Conservation (phyloP, 2,888 invertebrate genomes). For the Acleris sparsana region DNA sequence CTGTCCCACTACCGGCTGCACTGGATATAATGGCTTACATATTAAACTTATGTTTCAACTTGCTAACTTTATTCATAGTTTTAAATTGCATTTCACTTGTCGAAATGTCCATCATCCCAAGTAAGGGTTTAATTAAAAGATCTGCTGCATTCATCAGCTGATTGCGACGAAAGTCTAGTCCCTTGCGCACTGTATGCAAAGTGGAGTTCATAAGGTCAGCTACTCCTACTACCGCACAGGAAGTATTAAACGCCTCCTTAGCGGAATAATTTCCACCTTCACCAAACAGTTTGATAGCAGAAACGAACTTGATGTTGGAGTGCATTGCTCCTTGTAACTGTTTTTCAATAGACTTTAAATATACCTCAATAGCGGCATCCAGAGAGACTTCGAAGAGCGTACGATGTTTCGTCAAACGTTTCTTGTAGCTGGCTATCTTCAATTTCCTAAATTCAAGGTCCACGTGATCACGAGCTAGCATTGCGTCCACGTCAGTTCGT, state of each 20-base stretch:
- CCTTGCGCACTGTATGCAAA: conserved; percentile 47
- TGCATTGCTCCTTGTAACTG: conserved; percentile 64
- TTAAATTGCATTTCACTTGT: too few relatives aligned
- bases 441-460: conserved; percentile 57
- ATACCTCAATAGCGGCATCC: conserved; percentile 47
- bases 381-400: conserved; percentile 64
- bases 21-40: too few relatives aligned
- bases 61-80: too few relatives aligned
- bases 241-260: conserved; percentile 56
- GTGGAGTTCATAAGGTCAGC: conserved; percentile 61
- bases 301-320: conserved; percentile 62
- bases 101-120: too few relatives aligned
- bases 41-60: too few relatives aligned
- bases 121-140: too few relatives aligned
- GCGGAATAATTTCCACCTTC: conserved; percentile 65
- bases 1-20: too few relatives aligned
- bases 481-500: conserved; percentile 48
- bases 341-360: conserved; percentile 52
- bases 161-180: conserved; percentile 52
- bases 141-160: conserved; percentile 46
- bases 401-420: conserved; percentile 58
- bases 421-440: conserved; percentile 65
- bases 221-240: conserved; percentile 50
- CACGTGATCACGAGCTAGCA: conserved; percentile 46
- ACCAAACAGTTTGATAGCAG: conserved; percentile 56